phyloP scores from a whole-genome alignment of 2,113 vertebrate genomes.

The Cochlearius cochlearius region DNA sequence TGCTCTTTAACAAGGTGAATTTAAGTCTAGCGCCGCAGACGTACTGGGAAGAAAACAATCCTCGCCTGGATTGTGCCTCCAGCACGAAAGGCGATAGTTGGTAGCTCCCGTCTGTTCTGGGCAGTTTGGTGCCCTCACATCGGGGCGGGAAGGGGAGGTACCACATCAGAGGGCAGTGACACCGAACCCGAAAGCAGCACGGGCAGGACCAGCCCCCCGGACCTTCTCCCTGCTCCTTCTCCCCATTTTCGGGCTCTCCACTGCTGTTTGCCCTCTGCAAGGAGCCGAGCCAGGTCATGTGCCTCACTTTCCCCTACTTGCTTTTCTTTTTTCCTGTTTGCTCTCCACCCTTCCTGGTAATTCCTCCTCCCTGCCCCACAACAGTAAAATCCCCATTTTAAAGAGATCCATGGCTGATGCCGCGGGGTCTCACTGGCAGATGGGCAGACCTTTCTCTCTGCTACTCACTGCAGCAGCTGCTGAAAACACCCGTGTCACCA shows the following conservation, averaged over 20 bases:
- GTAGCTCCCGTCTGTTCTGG: neutral
- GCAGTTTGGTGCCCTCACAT: neutral
- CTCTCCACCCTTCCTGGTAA: neutral
- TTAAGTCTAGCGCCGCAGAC: neutral
- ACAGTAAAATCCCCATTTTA: neutral
- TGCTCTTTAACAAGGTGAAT: slow-evolving; percentile 11
- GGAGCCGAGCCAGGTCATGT: fast-evolving
- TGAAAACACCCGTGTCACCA: fast-evolving
- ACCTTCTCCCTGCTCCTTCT: neutral
- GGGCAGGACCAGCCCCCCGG: fast-evolving
- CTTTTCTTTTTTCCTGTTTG: neutral
- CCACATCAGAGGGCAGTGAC: too few relatives aligned
- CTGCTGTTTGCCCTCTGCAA: neutral
- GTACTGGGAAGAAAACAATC: neutral
- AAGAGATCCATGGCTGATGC: neutral
- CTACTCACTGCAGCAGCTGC: neutral
- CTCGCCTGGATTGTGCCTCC: neutral
- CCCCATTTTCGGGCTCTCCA: neutral
- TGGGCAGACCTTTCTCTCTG: neutral
- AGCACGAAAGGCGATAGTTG: neutral
- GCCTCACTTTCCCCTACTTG: neutral
- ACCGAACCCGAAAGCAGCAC: neutral
- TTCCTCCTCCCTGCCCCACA: neutral
- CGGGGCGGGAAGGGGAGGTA: fast-evolving
- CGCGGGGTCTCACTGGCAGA: fast-evolving